Evolutionary conservation across 2,113 vertebrate genomes (phyloP), one percentile per base, ranked within the genome.

Genomic region (Mormyrus iriodes): DNA sequence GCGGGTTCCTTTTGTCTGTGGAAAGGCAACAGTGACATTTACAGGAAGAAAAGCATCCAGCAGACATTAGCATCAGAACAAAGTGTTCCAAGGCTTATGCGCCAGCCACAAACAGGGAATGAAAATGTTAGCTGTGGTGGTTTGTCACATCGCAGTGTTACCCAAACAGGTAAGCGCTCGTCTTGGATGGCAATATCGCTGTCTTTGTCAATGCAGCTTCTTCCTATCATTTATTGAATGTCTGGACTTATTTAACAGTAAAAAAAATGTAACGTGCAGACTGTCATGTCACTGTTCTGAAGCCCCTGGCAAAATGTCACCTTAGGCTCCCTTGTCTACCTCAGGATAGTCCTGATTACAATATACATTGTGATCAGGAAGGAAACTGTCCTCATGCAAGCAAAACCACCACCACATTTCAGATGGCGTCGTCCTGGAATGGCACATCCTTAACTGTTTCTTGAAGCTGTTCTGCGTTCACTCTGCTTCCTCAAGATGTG

Each of bases 51-150:
- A 49, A 8, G 27, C 73, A 8, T 52, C 88, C 73, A 55, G 31
- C 27, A 53, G 88, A n/a, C 73, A 88, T 88, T 83, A 52, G 76
- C 88, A 88, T 88, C 69, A 82, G 73, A 31, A 88, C 73, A 88
- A 88, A 42, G 73, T 21, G 39, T 27, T 55, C 48, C 51, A 10
- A 79, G 49, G 73, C 15, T 42, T 21, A 65, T 31, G 88, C 44
- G 15, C 9, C 69, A 39, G 51, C 31, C 0, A 19, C 13, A 53
- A 55, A 35, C 13, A 21, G 35, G 3, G 42, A 88, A 9, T 46
- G 88, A 44, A 83, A 83, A 88, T 83, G 88, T 88, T 83, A 83
- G 46, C 73, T 24, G 73, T 13, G 8, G 51, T 1, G 35, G 17
- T 42, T 58, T 9, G 48, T 58, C 52, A 12, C 35, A 8, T 42